phyloP scores from a whole-genome alignment of 2,113 vertebrate genomes.

The Silurus meridionalis region DNA sequence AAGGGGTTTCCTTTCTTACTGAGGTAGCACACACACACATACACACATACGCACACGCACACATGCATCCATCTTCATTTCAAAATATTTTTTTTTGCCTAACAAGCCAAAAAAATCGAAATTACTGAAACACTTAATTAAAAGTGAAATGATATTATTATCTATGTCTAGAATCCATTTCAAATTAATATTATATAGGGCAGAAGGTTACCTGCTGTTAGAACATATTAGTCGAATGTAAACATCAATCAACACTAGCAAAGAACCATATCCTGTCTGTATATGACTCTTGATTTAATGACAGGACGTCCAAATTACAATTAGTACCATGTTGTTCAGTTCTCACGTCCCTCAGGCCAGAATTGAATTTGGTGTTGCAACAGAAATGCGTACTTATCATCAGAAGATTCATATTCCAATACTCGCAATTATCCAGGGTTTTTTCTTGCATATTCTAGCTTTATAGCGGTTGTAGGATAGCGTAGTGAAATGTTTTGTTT shows the following conservation, averaged over 20 bases:
- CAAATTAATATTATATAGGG: background rate
- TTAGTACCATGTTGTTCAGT: background rate
- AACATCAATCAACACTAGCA: background rate
- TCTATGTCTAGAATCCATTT: background rate
- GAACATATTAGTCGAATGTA: background rate
- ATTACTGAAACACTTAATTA: background rate
- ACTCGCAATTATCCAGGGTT: no score
- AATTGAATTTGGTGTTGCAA: background rate
- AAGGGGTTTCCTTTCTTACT: slow-evolving; percentile 36
- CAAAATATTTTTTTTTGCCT: background rate
- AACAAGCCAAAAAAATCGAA: background rate
- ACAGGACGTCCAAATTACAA: background rate
- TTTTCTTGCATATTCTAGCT: background rate
- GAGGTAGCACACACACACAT: slow-evolving; percentile 9
- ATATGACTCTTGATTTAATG: background rate
- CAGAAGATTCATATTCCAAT: background rate
- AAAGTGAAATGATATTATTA: background rate
- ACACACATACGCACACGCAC: slow-evolving; percentile 16
- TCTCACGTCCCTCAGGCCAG: background rate
- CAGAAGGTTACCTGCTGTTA: background rate
- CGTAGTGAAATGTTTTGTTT: background rate
- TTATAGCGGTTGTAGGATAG: background rate
- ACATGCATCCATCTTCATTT: background rate
- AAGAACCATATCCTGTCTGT: background rate
- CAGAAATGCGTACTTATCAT: background rate